A percentile compares a stretch with the other conserved stretches of the same genome.
Evolutionary conservation across 35 echinoderm and acorn worm genomes (phyloP).

Genomic region (Lytechinus pictus): DNA sequence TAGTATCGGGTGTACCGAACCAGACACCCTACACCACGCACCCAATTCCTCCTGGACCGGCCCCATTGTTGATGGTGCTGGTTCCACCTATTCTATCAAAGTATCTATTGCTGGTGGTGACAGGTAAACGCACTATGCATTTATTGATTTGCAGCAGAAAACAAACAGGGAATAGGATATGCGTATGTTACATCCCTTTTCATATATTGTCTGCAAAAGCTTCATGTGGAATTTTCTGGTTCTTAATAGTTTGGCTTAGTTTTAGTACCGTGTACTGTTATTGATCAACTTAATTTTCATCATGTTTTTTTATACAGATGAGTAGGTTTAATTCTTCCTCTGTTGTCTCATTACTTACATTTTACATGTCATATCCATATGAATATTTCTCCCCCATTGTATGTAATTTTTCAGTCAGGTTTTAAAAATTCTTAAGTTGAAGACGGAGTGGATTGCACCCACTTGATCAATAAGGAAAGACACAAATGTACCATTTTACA

Average conservation of each 20-base stretch:
- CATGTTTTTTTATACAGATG: no score
- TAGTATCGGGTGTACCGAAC: conserved; percentile 4
- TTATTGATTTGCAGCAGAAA: conserved; percentile 23
- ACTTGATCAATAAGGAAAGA: no score
- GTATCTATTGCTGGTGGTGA: neutral
- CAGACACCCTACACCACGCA: conserved; percentile 42
- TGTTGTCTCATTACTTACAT: no score
- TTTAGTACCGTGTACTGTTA: no score
- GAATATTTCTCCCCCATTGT: no score
- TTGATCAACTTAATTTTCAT: no score
- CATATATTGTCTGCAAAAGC: neutral
- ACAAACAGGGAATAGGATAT: neutral
- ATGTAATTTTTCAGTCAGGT: no score
- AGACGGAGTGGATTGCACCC: no score
- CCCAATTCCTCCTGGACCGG: conserved; percentile 37
- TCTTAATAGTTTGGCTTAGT: neutral
- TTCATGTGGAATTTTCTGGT: neutral
- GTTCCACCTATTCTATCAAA: neutral
- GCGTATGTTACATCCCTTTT: neutral
- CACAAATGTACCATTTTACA: no score
- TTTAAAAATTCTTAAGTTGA: no score
- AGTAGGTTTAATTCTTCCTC: no score
- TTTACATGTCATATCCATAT: no score
- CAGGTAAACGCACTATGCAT: conserved; percentile 7
- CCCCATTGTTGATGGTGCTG: conserved; percentile 24